Evolutionary conservation across 1,140 invertebrate species (phyloP).

Genomic region (Brevipalpus yothersi): DNA sequence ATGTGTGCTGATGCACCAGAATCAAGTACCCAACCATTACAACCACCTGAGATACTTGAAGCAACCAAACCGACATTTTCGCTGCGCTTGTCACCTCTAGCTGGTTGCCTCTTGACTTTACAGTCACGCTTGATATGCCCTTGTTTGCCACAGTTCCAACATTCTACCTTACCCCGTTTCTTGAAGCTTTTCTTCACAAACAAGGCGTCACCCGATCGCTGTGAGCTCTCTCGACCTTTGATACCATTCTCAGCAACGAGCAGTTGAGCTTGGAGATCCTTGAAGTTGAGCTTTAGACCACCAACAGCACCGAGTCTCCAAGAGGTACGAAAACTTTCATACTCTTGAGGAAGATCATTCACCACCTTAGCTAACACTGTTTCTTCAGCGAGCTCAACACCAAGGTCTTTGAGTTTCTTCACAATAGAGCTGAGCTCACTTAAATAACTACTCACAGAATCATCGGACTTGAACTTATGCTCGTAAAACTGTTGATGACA

Average conservation of each 20-base stretch:
- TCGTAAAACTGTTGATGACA: background rate
- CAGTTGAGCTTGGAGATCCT: background rate
- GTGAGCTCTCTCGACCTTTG: background rate
- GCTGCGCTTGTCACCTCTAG: background rate
- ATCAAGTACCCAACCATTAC: background rate
- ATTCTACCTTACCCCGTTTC: background rate
- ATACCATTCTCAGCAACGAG: background rate
- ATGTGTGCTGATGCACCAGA: background rate
- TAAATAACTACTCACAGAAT: background rate
- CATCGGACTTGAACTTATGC: background rate
- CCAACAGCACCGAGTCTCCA: background rate
- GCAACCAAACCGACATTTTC: background rate
- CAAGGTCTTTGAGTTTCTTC: background rate
- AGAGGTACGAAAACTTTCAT: background rate
- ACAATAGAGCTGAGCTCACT: background rate
- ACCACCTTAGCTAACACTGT: background rate
- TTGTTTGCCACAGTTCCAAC: background rate
- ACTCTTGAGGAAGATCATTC: background rate
- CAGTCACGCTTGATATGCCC: background rate
- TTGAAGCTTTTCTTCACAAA: background rate
- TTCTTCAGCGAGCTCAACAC: background rate
- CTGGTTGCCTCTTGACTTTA: background rate
- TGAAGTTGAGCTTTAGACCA: background rate
- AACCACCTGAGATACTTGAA: background rate
- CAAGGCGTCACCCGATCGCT: background rate